These are phyloP conservation scores for Tipula unca DNA, from an alignment of 2,888 invertebrate genomes.

Conservation along the genomic window DNA sequence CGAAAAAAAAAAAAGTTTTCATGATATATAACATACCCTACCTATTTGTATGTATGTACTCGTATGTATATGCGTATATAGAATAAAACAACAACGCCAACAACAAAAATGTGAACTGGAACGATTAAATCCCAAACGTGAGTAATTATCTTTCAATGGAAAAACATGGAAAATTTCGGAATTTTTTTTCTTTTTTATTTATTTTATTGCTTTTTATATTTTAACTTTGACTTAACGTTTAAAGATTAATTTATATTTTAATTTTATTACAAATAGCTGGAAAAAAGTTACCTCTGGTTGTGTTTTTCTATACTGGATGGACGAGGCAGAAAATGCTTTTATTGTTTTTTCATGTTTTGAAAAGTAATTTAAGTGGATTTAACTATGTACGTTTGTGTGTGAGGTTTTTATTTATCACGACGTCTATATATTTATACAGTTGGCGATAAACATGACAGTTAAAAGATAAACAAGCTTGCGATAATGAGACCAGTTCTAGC, in stretches of 20 bases:
- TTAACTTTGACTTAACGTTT: constrained; percentile 8
- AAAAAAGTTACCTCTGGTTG: neutral
- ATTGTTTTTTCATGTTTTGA: neutral
- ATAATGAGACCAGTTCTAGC: too few relatives aligned
- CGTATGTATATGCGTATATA: neutral
- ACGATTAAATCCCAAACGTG: constrained; percentile 8
- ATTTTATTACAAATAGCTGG: neutral
- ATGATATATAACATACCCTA: neutral
- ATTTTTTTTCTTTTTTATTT: neutral
- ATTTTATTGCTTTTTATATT: neutral
- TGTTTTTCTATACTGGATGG: neutral
- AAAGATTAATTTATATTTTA: neutral
- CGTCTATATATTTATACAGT: too few relatives aligned
- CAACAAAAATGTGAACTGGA: neutral
- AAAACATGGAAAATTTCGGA: neutral
- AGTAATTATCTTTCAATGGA: constrained; percentile 8
- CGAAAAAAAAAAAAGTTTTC: neutral
- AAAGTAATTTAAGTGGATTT: neutral
- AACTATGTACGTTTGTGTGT: neutral
- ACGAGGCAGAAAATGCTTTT: neutral
- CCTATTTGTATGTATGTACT: too few relatives aligned
- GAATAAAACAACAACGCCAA: neutral
- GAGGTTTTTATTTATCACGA: too few relatives aligned
- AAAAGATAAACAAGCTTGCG: too few relatives aligned
- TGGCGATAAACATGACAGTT: too few relatives aligned